These are phyloP conservation scores for Papilio xuthus DNA, from an alignment of 1,140 invertebrate genomes.

Conservation along the genomic window DNA sequence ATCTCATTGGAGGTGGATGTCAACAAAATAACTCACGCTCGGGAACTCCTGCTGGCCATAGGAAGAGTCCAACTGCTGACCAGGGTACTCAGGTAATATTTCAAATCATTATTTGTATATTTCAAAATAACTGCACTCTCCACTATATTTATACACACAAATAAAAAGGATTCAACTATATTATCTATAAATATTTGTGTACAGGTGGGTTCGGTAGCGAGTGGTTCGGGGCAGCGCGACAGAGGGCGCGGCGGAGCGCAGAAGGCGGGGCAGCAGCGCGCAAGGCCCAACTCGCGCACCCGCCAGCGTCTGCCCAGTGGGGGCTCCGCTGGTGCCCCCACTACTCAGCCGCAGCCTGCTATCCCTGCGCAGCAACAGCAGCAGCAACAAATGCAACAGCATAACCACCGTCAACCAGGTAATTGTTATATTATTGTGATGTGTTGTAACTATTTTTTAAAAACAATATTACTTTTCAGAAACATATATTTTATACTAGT, in stretches of 20 bases:
- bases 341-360: constrained; percentile 44
- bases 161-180: too few relatives aligned
- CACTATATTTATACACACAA: too few relatives aligned
- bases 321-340: constrained; percentile 57
- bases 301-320: constrained; percentile 70
- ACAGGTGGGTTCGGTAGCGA: constrained; percentile 57
- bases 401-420: constrained; percentile 54
- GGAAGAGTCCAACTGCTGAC: constrained; percentile 92
- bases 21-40: constrained; percentile 83
- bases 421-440: background rate
- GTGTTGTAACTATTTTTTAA: background rate
- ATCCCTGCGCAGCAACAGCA: constrained; percentile 73
- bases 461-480: too few relatives aligned
- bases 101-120: background rate
- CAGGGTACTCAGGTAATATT: constrained; percentile 87
- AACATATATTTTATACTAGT: background rate
- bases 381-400: constrained; percentile 66
- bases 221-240: constrained; percentile 61
- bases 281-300: constrained; percentile 63
- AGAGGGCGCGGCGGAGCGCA: constrained; percentile 57
- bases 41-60: constrained; percentile 87
- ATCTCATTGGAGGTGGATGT: constrained; percentile 87
- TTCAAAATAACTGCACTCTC: too few relatives aligned
- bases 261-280: constrained; percentile 52
- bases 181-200: background rate